Evolutionary conservation across 2,113 vertebrate genomes (phyloP).

Genomic region (Tricholaema leucomelas): DNA sequence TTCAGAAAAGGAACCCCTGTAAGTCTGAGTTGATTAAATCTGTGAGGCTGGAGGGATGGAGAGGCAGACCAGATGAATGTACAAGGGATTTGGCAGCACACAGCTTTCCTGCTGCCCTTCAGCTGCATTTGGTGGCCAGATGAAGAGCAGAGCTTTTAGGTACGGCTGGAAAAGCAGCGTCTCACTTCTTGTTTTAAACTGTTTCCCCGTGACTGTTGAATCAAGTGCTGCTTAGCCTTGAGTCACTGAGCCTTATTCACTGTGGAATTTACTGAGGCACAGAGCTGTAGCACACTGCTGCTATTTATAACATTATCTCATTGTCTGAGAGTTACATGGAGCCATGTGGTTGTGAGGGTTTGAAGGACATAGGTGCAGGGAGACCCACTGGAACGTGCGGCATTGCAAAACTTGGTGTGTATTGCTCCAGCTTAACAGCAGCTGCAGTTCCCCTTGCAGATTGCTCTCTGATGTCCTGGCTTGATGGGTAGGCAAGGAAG

Average conservation of each 20-base stretch:
- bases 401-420: not conserved
- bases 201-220: not conserved
- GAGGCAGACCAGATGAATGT: not conserved
- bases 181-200: not conserved
- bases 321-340: not conserved
- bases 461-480: not conserved
- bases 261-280: not conserved
- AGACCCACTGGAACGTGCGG: not conserved
- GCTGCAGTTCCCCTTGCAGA: not conserved
- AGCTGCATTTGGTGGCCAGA: slow-evolving; percentile 2
- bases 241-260: not conserved
- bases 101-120: not conserved
- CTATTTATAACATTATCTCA: not conserved
- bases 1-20: not conserved
- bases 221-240: not conserved
- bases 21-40: not conserved
- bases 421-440: not conserved
- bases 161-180: not conserved
- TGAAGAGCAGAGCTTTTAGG: not conserved
- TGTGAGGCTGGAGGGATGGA: not conserved
- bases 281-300: not conserved
- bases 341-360: not conserved
- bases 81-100: not conserved
- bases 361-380: not conserved
- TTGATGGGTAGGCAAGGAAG: not conserved